Conservation (phyloP, 2,113 vertebrate species). For the Saimiri boliviensis region DNA sequence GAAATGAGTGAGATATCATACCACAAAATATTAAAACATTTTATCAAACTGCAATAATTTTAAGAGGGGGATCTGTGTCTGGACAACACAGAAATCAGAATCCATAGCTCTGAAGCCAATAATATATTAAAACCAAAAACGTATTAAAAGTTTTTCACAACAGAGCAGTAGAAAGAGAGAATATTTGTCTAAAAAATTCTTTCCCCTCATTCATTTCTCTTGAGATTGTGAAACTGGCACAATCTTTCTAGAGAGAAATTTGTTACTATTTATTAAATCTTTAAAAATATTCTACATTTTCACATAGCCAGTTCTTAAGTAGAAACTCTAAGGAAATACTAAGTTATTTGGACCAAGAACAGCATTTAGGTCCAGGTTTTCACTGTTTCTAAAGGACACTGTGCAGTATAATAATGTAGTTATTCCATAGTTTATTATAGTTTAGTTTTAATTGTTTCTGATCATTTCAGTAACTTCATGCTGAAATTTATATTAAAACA, state of each 20-base stretch:
- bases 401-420: background rate
- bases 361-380: background rate
- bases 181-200: background rate
- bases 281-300: slow-evolving; percentile 29
- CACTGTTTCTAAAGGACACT: slow-evolving; percentile 6
- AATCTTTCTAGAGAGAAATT: background rate
- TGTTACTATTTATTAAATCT: background rate
- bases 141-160: background rate
- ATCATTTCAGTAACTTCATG: slow-evolving; percentile 8
- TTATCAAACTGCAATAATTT: background rate
- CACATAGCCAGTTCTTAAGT: background rate
- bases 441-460: background rate
- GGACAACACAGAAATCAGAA: background rate
- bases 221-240: background rate
- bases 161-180: background rate
- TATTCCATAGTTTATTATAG: background rate
- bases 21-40: background rate
- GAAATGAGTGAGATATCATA: background rate
- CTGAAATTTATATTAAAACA: background rate
- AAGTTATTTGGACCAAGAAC: background rate
- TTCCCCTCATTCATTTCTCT: background rate
- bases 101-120: background rate
- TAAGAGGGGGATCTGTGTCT: background rate
- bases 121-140: background rate
- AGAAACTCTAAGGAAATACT: slow-evolving; percentile 7